Conservation (phyloP, 2,888 invertebrate species). For the Sphecodes monilicornis region DNA sequence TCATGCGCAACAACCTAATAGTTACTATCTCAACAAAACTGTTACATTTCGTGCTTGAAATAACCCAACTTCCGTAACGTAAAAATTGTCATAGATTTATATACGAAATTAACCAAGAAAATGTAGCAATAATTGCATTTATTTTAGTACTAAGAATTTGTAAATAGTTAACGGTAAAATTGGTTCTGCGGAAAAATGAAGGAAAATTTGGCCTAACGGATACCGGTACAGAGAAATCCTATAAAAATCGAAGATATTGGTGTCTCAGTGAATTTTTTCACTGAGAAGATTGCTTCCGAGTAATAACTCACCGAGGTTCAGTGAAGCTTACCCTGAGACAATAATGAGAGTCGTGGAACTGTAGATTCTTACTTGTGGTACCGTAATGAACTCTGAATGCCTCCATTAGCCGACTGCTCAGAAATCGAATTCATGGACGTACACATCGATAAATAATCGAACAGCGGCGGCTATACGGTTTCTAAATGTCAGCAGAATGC, state of each 20-base stretch:
- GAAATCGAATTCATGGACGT: conserved; percentile 33
- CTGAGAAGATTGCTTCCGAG: conserved; percentile 40
- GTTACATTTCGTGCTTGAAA: no score
- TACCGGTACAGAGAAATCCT: background rate
- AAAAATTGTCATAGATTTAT: background rate
- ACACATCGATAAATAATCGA: conserved; percentile 21
- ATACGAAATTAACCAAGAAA: background rate
- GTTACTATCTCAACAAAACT: no score
- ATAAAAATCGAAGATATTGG: conserved; percentile 29
- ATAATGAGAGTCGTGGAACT: conserved; percentile 44
- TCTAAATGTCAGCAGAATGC: conserved; percentile 29
- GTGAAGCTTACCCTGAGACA: conserved; percentile 41
- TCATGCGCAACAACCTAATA: no score
- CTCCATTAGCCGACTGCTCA: conserved; percentile 34
- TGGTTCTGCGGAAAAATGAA: background rate
- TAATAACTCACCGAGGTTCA: conserved; percentile 32
- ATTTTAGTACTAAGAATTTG: background rate
- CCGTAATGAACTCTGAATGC: conserved; percentile 52
- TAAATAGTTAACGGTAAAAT: background rate
- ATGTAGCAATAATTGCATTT: background rate
- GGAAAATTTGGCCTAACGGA: conserved; percentile 15
- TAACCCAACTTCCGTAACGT: background rate
- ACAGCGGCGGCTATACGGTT: conserved; percentile 13
- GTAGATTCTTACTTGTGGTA: conserved; percentile 42
- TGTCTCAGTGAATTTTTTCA: conserved; percentile 27